Base-by-base conservation (phyloP, 1,140 invertebrate genomes). In the Caenorhabditis remanei region DNA sequence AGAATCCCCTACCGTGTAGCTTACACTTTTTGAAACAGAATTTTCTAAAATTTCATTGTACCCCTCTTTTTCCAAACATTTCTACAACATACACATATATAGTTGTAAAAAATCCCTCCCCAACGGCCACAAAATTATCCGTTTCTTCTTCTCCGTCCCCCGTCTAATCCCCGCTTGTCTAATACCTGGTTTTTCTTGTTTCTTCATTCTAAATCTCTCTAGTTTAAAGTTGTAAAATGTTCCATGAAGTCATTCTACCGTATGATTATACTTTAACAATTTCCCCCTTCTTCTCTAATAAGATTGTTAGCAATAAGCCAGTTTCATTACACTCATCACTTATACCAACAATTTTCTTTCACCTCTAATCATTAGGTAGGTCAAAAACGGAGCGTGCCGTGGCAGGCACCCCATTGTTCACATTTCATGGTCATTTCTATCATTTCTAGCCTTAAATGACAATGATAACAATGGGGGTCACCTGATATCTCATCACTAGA, bases 181-280 rank as follows among this genome's bases (percentile, higher is more conserved):
- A 58, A 58, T 63, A 32, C 61, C 61, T 32, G 21, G 61, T 63
- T 32, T 63, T 21, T 32, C 14, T 63, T 58, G n/a, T 19, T 40
- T 65, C 24, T 40, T 65, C 8, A 13, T 40, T 40, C 32, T 19
- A 40, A n/a, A 43, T 46, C 4, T n/a, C 16, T 71, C 65, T 71
- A 21, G 71, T 79, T 79, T 79, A 79, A 79, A 79, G 71, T 50
- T 79, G 71, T 79, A 79, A 79, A 58, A 43, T 46, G 43, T 71
- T 46, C 67, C 67, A 43, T 9, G 63, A 40, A 21, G 43, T 58
- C 56, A 58, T 58, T 58, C 56, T 58, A 58, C 19, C 67, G 67
- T 48, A 71, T 71, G 67, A 71, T 71, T 71, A 71, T 71, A 71
- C 67, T 71, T 32, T 32, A 32, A 32, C 32, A 32, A 32, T 32